These are phyloP conservation scores for Brachypterus glaber DNA, from an alignment of 2,888 invertebrate genomes.

Conservation along the genomic window DNA sequence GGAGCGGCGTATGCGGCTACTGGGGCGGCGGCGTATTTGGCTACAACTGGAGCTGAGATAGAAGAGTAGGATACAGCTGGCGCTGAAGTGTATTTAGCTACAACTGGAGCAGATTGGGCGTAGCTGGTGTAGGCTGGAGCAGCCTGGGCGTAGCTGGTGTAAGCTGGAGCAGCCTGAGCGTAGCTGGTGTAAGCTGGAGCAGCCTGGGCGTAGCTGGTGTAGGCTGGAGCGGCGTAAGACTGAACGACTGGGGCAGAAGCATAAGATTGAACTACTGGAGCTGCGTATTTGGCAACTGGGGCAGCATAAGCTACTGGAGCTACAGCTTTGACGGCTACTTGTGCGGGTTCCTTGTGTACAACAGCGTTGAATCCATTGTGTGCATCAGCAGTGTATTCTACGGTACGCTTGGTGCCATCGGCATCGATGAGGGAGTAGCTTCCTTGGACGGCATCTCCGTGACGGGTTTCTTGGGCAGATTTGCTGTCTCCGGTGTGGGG, in stretches of 20 bases:
- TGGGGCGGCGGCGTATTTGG: constrained; percentile 18
- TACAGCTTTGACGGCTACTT: constrained; percentile 21
- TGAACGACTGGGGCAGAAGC: constrained; percentile 4
- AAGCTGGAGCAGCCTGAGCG: background rate
- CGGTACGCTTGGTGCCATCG: constrained; percentile 43
- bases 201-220: background rate
- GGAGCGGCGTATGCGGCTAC: constrained; percentile 13
- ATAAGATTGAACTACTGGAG: constrained; percentile 6
- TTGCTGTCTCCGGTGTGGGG: constrained; percentile 44
- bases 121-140: background rate
- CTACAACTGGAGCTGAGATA: constrained; percentile 13
- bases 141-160: background rate
- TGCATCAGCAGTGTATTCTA: constrained; percentile 44
- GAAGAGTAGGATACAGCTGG: background rate
- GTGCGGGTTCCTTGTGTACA: constrained; percentile 43
- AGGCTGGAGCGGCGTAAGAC: constrained; percentile 1
- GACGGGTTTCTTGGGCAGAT: constrained; percentile 43
- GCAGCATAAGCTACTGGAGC: constrained; percentile 24
- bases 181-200: background rate
- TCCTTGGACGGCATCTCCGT: constrained; percentile 44
- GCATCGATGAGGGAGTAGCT: constrained; percentile 44
- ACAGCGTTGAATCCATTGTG: constrained; percentile 46
- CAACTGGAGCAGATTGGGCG: background rate
- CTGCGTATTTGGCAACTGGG: constrained; percentile 19
- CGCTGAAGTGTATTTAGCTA: background rate